phyloP scores from a whole-genome alignment of 2,797 vertebrate species.

The Australoheros facetus region DNA sequence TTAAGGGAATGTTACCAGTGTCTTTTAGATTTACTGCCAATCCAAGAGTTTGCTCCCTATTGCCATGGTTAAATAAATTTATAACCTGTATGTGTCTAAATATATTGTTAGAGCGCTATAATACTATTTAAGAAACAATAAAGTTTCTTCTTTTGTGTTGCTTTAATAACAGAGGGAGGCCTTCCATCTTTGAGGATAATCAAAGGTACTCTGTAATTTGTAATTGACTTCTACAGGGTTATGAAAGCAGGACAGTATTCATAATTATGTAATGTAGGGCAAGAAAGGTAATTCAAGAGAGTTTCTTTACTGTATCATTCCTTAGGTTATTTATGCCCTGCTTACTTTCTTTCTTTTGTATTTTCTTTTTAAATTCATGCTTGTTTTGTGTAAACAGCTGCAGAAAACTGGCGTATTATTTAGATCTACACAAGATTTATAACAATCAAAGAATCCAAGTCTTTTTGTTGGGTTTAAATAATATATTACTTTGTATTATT shows the following conservation, averaged over 20 bases:
- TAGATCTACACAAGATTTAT: background rate
- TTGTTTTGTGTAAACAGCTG: background rate
- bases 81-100: conserved; percentile 34
- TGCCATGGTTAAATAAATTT: background rate
- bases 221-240: conserved; percentile 53
- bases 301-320: background rate
- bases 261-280: conserved; percentile 30
- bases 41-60: conserved; percentile 44
- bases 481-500: background rate
- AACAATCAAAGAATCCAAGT: background rate
- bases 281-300: conserved; percentile 13
- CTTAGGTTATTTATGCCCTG: no score
- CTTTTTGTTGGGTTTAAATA: background rate
- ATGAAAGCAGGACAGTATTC: conserved; percentile 42
- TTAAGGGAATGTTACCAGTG: conserved; percentile 25
- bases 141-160: conserved; percentile 16
- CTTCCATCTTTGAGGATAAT: conserved; percentile 23
- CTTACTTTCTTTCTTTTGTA: background rate
- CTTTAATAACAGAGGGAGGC: conserved; percentile 46
- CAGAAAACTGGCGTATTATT: background rate
- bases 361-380: no score
- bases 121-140: conserved; percentile 14
- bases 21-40: conserved; percentile 28
- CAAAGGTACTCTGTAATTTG: conserved; percentile 7
- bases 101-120: conserved; percentile 13